Evolutionary conservation across 2,797 vertebrate genomes (phyloP), one percentile per base, ranked within the genome.

Genomic region (Linurgus olivaceus): DNA sequence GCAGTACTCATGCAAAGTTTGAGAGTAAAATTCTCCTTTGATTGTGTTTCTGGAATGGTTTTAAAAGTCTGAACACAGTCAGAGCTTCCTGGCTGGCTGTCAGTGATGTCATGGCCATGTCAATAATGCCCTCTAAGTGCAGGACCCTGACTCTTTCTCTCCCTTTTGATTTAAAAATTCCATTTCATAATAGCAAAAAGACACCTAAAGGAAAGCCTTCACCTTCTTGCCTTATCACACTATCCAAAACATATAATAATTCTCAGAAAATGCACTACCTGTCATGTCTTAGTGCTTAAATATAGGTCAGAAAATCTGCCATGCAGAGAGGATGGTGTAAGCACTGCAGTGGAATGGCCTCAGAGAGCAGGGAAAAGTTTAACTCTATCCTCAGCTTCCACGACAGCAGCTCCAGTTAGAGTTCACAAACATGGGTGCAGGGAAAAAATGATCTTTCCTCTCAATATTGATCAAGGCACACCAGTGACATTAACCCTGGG

Each of bases 241-340:
- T 51, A 93, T 40, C 83, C 57, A 72, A 88, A 88, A 66, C 54
- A 88, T 85, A 40, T 91, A 96, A 95, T 97, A 97, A 97, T 90
- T 54, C 75, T 90, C 66, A 83, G 95, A 90, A 97, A 97, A 96
- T 87, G 91, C 52, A 77, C 38, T 66, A 57, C 61, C 92, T 97
- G 96, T 95, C 96, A 93, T 93, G 78, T 96, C 71, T 88, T 90
- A 84, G 63, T 96, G 86, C 78, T 92, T 96, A 97, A 97, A 95
- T 86, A 96, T n/a, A 97, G 90, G 75, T 31, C 88, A 93, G 94
- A 90, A 93, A 80, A 68, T 66, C 61, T 91, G 58, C 86, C 62
- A 11, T 45, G 11, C n/a, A 47, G 75, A 66, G 55, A 91, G 77
- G 33, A 11, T 44, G 62, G 74, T 80, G 38, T 74, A 85, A 95